phyloP scores from a whole-genome alignment of 2,888 invertebrate species.

The Caenorhabditis panamensis region DNA sequence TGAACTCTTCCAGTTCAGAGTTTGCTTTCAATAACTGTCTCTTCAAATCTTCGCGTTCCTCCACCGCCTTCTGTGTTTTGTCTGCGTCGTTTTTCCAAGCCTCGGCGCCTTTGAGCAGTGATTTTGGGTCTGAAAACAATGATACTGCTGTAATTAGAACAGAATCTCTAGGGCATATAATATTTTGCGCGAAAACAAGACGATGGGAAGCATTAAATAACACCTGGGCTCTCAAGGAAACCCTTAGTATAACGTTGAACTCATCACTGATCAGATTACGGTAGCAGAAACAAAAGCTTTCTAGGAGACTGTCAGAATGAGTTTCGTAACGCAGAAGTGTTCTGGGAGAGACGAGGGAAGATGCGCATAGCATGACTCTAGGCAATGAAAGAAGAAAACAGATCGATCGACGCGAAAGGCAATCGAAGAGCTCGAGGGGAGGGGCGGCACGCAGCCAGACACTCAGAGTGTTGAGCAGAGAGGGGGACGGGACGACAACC shows the following conservation, averaged over 20 bases:
- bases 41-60: constrained; percentile 83
- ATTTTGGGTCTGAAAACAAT: constrained; percentile 82
- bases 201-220: constrained; percentile 3
- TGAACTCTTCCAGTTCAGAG: constrained; percentile 83
- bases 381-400: constrained; percentile 38
- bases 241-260: neutral
- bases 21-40: constrained; percentile 84
- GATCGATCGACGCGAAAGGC: constrained; percentile 59
- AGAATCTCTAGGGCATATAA: neutral
- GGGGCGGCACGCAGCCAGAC: constrained; percentile 52
- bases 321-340: neutral
- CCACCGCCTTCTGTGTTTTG: constrained; percentile 82
- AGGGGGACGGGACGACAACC: constrained; percentile 39
- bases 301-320: neutral
- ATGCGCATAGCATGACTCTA: constrained; percentile 33
- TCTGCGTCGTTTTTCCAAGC: constrained; percentile 82
- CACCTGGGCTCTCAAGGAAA: neutral
- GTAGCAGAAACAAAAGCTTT: neutral
- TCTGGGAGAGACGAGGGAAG: constrained; percentile 4
- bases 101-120: constrained; percentile 82
- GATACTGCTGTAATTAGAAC: neutral
- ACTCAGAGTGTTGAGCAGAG: constrained; percentile 42
- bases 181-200: neutral
- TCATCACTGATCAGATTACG: constrained; percentile 6
- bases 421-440: constrained; percentile 45